Base-by-base conservation (phyloP, 2,888 invertebrate species). In the Ennomos erosarius region DNA sequence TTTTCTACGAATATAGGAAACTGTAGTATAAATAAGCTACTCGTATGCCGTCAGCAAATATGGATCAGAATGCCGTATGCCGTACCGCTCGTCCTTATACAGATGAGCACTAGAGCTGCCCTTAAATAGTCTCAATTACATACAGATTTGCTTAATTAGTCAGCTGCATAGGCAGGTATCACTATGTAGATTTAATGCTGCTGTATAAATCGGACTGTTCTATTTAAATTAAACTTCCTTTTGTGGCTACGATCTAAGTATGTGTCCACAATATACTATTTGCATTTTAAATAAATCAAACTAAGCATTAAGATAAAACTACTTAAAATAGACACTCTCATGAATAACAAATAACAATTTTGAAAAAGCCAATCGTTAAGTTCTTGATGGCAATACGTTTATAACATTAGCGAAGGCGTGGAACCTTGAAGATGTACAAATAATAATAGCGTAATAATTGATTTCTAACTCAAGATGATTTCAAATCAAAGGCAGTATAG, bases 31-130 rank as follows among this genome's bases (percentile, higher is more conserved):
- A 73, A 71, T 69, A 69, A 66, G 68, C 77, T 26, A 26, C 26
- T 26, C 6, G 76, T 76, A 68, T n/a, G 56, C 59, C 6, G 5
- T 6, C 5, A 26, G 61, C 80, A 71, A 79, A 81, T 81, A 80
- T 74, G 81, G 82, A 84, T 84, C 83, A 79, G 65, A 80, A 61
- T 67, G 73, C n/a, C n/a, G n/a, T n/a, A n/a, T n/a, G n/a, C n/a
- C 71, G 70, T 68, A 73, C 81, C 82, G 79, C 76, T 69, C 67
- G 65, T 71, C 86, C 83, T 70, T 84, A 70, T 83, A 84, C 55
- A 80, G 82, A 44, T 10, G 55, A 73, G 71, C 70, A 69, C 70
- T 75, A 74, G 70, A 67, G 73, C 62, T 59, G 66, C 62, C 68
- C 69, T 54, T 59, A 55, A 47, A 59, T 45, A 55, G 50, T 35